Evolutionary conservation across 1,140 invertebrate species (phyloP), one percentile per base, ranked within the genome.

Genomic region (Lethrus apterus): DNA sequence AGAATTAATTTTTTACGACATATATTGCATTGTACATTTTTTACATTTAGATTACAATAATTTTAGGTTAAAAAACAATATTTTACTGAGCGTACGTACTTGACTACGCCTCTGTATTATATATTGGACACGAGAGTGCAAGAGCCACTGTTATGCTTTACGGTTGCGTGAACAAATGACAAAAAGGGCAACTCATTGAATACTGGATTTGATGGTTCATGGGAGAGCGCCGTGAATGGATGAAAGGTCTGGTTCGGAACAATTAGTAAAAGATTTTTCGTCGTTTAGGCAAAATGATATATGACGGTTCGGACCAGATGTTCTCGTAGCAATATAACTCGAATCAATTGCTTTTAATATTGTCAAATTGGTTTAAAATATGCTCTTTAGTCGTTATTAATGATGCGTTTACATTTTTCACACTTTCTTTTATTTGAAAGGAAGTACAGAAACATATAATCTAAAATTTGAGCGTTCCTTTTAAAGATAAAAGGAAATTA

Each of bases 321-420:
- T 51, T 55, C 13, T 14, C 17, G 32, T 35, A 24, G 19, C 26
- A 42, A 45, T 34, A 35, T 5, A 34, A 34, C 48, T 48, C 46
- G 32, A 55, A 58, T 52, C 52, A 51, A 57, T 60, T 56, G 52
- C 53, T 47, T 63, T 60, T 63, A 60, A 63, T 60, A 60, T 60
- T 57, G 58, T 60, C 58, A 63, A 63, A 63, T 63, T 63, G 58
- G 53, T 59, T 60, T 63, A 63, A 57, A 63, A 63, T 63, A 55
- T 55, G 55, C 51, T 57, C 32, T 48, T 45, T 48, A 31, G n/a
- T n/a, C n/a, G n/a, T n/a, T n/a, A n/a, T n/a, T n/a, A n/a, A n/a
- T n/a, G n/a, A n/a, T n/a, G n/a, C n/a, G n/a, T n/a, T n/a, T n/a
- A n/a, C n/a, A n/a, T n/a, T n/a, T n/a, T n/a, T n/a, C n/a, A n/a